Percentiles rank a stretch among this genome's conserved stretches.
These are phyloP conservation scores for Amia ocellicauda DNA, from an alignment of 2,113 vertebrate species.

Conservation along the genomic window DNA sequence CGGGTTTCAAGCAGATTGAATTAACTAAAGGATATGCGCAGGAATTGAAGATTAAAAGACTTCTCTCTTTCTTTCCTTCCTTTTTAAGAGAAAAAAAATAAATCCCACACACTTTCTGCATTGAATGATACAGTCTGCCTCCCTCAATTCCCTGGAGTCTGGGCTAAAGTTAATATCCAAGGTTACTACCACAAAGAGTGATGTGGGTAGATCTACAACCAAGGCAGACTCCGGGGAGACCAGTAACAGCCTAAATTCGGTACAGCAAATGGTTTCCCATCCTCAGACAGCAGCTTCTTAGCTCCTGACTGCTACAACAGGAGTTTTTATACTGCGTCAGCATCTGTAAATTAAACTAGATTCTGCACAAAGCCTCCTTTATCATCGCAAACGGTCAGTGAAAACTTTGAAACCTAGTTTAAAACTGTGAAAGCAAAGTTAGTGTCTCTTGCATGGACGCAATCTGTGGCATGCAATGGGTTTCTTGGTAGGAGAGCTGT, in stretches of 20 bases:
- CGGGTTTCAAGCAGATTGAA: constrained; percentile 37
- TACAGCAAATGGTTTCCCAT: not conserved
- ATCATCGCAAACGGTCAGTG: no score
- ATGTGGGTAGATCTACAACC: not conserved
- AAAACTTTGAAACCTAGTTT: no score
- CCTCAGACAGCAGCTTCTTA: no score
- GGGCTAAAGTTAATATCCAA: not conserved
- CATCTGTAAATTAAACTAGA: no score
- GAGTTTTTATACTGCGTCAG: no score
- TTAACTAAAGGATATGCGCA: constrained; percentile 29
- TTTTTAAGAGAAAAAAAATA: not conserved
- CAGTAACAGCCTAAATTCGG: not conserved
- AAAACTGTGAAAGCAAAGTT: no score
- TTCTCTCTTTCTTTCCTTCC: constrained; percentile 13
- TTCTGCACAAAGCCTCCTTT: no score
- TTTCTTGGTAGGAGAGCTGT: no score
- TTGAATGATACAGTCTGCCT: not conserved
- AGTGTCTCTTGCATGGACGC: no score
- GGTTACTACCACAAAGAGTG: not conserved
- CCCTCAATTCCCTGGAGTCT: not conserved
- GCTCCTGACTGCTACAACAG: no score
- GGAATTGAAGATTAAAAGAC: constrained; percentile 20
- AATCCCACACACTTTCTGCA: not conserved
- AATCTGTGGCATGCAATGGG: no score
- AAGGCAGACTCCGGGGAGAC: constrained; percentile 7